Evolutionary conservation across 1,140 invertebrate species (phyloP), one percentile per base, ranked within the genome.

Genomic region (Drosophila takahashii): DNA sequence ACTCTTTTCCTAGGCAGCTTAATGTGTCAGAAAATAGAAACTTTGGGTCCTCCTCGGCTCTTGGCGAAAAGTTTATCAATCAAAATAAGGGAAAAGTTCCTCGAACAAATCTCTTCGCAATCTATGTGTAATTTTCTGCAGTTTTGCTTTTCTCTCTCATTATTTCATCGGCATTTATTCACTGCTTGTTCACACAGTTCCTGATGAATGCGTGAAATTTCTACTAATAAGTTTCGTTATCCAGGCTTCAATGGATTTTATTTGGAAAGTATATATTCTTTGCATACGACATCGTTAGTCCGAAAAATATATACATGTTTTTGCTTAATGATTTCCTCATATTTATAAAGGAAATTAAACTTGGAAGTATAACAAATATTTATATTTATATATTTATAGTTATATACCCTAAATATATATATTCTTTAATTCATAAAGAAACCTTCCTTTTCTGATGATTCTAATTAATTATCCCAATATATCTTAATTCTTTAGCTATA

Each of bases 1-100:
- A 70, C 67, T 70, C 66, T 70, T 71, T 70, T 65, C 13, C 29
- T 2, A 34, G 15, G 18, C 67, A 62, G 72, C 74, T 77, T 77
- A 76, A 77, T 77, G 74, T 77, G 75, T 77, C 74, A 77, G 50
- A 78, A 77, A 77, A 70, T 75, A 77, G 48, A 58, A 77, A 77
- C 45, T 77, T 74, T 53, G 42, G 58, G 42, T 41, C 41, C 36
- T 65, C 2, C 36, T 65, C 2, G 29, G 59, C 54, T 45, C 64
- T 22, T 22, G 44, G 15, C 29, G n/a, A 34, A 75, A 76, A 76
- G 72, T 76, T 76, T 76, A 76, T 76, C 72, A 76, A 76, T 76
- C 72, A 76, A 72, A 72, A 71, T 69, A n/a, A 15, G 53, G 51
- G 26, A 34, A 75, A 76, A 37, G 47, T 65, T 52, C 18, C 59